Evolutionary conservation across 1,140 invertebrate genomes (phyloP).

Genomic region (Phortica variegata): DNA sequence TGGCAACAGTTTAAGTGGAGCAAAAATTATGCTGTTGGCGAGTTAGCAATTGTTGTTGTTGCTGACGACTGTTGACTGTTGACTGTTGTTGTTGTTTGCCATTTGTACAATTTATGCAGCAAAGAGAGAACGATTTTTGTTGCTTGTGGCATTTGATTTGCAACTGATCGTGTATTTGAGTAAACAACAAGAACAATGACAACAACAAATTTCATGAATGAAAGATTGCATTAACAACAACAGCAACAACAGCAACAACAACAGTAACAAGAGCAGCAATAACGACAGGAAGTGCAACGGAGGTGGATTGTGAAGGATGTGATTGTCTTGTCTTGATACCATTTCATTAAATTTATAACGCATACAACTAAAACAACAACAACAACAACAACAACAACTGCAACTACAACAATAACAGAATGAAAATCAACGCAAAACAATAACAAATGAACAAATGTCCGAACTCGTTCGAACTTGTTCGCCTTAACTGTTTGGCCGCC

Average conservation of each 20-base stretch:
- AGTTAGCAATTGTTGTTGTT: neutral
- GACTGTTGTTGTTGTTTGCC: neutral
- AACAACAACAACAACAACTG: neutral
- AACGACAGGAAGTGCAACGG: constrained; percentile 51
- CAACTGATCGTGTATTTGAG: constrained; percentile 9
- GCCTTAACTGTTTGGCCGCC: too few relatives aligned
- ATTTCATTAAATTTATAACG: constrained; percentile 26
- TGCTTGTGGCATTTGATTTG: constrained; percentile 51
- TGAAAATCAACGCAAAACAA: too few relatives aligned
- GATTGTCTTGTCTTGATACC: constrained; percentile 17
- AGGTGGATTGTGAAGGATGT: constrained; percentile 32
- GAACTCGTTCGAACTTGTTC: too few relatives aligned
- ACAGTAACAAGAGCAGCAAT: constrained; percentile 10
- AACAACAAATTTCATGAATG: constrained; percentile 56
- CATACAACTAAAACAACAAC: too few relatives aligned
- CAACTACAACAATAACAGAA: too few relatives aligned
- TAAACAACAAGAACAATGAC: constrained; percentile 45
- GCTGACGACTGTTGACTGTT: too few relatives aligned
- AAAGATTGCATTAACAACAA: constrained; percentile 27
- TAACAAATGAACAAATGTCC: too few relatives aligned
- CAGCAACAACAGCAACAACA: constrained; percentile 1
- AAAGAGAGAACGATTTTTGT: constrained; percentile 19
- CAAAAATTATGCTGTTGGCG: constrained; percentile 7
- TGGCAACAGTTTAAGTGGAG: constrained; percentile 28
- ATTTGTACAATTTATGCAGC: constrained; percentile 41